phyloP scores from a whole-genome alignment of 1,140 invertebrate genomes.

The Drosophila leontia region DNA sequence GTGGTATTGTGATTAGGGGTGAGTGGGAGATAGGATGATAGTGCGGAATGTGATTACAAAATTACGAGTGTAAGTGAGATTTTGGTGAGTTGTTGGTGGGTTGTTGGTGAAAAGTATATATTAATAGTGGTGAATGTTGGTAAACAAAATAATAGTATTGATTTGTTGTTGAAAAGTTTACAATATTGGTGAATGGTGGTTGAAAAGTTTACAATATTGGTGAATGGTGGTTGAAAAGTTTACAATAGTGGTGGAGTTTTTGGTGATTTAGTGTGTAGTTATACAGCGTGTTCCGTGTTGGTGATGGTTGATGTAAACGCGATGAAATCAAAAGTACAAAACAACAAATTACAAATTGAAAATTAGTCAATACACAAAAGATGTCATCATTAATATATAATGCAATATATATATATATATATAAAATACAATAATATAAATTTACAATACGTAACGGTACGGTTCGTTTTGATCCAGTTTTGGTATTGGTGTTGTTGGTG shows the following conservation, averaged over 20 bases:
- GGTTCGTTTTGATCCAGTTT: conserved; percentile 15
- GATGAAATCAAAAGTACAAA: conserved; percentile 47
- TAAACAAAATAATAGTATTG: neutral
- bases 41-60: neutral
- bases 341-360: conserved; percentile 53
- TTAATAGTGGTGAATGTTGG: conserved; percentile 3
- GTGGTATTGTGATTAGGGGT: neutral
- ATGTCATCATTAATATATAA: conserved; percentile 22
- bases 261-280: conserved; percentile 15
- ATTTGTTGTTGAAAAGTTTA: neutral
- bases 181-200: too few species aligned
- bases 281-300: conserved; percentile 26
- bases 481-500: conserved; percentile 11
- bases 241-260: conserved; percentile 1
- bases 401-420: conserved; percentile 22
- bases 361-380: conserved; percentile 34
- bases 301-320: conserved; percentile 48
- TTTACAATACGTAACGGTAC: conserved; percentile 4
- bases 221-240: conserved; percentile 11
- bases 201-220: conserved; percentile 4
- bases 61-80: conserved; percentile 8
- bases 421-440: conserved; percentile 22
- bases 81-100: conserved; percentile 1
- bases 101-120: conserved; percentile 1
- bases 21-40: neutral